phyloP scores from a whole-genome alignment of 2,113 vertebrate species.

The Machaerirhynchus nigripectus region DNA sequence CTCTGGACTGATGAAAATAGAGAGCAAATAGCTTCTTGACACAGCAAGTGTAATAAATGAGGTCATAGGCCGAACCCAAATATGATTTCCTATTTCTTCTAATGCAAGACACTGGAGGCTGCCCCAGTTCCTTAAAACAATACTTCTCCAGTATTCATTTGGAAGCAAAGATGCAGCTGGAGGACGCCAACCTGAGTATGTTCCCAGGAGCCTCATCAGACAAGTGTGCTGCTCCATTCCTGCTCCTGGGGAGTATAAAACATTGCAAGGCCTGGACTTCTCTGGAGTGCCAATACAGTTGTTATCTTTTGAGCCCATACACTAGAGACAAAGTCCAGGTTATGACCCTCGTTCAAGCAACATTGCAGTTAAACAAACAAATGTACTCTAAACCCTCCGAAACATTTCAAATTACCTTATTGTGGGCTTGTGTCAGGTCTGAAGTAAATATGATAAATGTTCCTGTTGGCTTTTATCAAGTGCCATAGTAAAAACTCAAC shows the following conservation, averaged over 20 bases:
- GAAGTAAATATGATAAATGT: background rate
- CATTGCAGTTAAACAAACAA: background rate
- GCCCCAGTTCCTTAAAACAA: background rate
- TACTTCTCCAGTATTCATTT: background rate
- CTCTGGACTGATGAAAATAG: background rate
- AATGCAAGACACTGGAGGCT: background rate
- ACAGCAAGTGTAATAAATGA: background rate
- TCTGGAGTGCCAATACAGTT: background rate
- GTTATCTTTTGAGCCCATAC: background rate
- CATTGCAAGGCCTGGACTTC: background rate
- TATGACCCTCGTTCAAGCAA: background rate
- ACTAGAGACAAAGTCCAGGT: background rate
- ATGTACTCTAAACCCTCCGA: background rate
- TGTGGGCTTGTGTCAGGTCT: background rate
- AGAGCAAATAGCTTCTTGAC: background rate
- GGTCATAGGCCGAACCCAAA: background rate
- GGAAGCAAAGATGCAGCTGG: background rate
- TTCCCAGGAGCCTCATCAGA: background rate
- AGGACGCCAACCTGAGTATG: rapidly evolving
- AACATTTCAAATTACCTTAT: background rate
- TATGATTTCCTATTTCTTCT: background rate
- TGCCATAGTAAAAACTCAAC: background rate
- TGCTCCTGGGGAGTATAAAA: background rate
- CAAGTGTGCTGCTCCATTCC: rapidly evolving
- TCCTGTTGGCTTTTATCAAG: background rate